Base-by-base conservation (phyloP, 2,888 invertebrate species). In the Leptinotarsa haldemani region DNA sequence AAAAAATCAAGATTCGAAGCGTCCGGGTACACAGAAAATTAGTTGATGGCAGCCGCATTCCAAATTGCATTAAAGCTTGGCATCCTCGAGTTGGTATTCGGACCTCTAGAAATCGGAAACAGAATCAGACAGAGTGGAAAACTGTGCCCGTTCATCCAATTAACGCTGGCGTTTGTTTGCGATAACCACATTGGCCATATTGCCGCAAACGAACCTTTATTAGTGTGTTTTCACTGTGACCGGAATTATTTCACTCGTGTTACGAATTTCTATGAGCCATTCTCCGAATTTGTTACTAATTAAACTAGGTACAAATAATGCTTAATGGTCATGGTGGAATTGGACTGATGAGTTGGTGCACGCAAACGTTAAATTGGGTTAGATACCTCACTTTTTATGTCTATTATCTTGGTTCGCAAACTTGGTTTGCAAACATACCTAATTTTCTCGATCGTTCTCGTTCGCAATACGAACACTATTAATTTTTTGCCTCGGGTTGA, bases 91-190 rank as follows among this genome's bases (percentile, higher is more conserved):
- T 30, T 47, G 58, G 61, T 48, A 74, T 72, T 72, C 61, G 74
- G 61, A 72, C 74, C 74, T 72, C n/a, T 30, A 72, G 74, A 69
- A 74, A 72, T 63, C 69, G 70, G 67, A 67, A 75, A 69, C 70
- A 48, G 76, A 69, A 73, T 71, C 73, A 71, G 73, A 73, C 69
- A 46, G 67, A 70, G 70, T 71, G 76, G 76, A 75, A 67, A 73
- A 73, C 73, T 68, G 73, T 66, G 30, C 52, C 53, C 74, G 66
- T 74, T 74, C 71, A 68, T 76, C 73, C 76, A 76, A 76, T 76
- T 76, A 76, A 71, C 71, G 65, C 73, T 67, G 58, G 70, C 64
- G 75, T 70, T 75, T 75, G 75, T 70, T 70, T 67, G 75, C 65
- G 67, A 66, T 67, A 65, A 68, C 76, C 70, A 47, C 72, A 71